A percentile compares a stretch with the other conserved stretches of the same genome.
phyloP scores from a whole-genome alignment of 2,888 invertebrate species.

The Stenolophus ochropezus region DNA sequence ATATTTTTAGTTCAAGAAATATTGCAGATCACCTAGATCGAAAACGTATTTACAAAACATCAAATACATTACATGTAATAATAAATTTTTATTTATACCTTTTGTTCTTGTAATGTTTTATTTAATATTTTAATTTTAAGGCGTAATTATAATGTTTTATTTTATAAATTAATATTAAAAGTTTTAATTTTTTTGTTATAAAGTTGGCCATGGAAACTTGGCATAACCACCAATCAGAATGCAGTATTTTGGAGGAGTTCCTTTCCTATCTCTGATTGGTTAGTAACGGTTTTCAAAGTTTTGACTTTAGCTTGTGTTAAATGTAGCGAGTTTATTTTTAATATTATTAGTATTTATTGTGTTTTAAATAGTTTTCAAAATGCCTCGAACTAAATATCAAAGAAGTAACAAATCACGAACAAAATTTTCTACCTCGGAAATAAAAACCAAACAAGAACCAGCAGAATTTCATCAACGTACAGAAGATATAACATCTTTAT shows the following conservation, averaged over 20 bases:
- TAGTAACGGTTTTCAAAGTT: constrained; percentile 44
- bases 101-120: neutral
- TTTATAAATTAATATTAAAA: neutral
- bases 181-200: neutral
- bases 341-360: neutral
- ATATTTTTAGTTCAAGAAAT: constrained; percentile 43
- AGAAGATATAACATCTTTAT: constrained; percentile 16
- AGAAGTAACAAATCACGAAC: constrained; percentile 2
- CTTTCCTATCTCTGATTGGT: constrained; percentile 1
- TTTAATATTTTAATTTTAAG: neutral
- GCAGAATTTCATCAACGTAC: neutral
- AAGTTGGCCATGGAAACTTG: neutral
- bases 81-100: neutral
- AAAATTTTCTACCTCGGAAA: neutral
- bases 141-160: neutral
- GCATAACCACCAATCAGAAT: neutral
- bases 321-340: neutral
- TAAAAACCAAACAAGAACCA: constrained; percentile 17
- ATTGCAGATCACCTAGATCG: neutral
- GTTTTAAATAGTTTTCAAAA: constrained; percentile 17
- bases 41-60: neutral
- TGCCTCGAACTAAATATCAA: constrained; percentile 39
- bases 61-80: neutral
- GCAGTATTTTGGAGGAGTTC: neutral
- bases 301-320: neutral